Base-by-base conservation (phyloP, 2,888 invertebrate species). In the Papilio protenor region DNA sequence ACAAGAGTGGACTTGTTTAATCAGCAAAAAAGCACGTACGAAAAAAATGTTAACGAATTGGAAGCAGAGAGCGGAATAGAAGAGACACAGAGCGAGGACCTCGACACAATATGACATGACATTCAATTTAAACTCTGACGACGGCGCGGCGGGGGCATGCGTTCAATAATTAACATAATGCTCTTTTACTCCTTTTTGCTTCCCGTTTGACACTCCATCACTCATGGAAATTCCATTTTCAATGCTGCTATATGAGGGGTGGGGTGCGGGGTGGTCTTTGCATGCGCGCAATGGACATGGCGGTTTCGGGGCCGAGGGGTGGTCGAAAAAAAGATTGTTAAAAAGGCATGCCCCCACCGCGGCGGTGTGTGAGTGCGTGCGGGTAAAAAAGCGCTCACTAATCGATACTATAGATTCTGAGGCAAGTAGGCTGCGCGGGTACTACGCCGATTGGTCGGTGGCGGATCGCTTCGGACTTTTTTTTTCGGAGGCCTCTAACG, bases 171-270 rank as follows among this genome's bases (percentile, higher is more conserved):
- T 94, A 94, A 94, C 94, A 94, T 94, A 94, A 94, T 94, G 91
- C 91, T 90, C 92, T 93, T 94, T 94, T 94, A 92, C 93, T 94
- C 92, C 91, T 93, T 94, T 94, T 94, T 93, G 89, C 91, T 92
- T 93, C 91, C 90, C 93, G 94, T 94, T 94, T 94, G 94, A 94
- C 94, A 94, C 94, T 94, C 94, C 94, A 94, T 94, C 94, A 94
- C 93, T 94, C 94, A 94, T 93, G 94, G 94, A 94, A 94, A 94
- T 94, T 94, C 94, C 94, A 94, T 94, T 94, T 94, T 94, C 93
- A 94, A 94, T 94, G 94, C 92, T 92, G 92, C 89, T 91, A 90
- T 91, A 90, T 89, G 91, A 90, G 91, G 89, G 91, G 89, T 85
- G 91, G 90, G 88, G 80, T 83, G 75, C 86, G 85, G 88, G 94